Percentiles rank a stretch among this genome's conserved stretches.
These are phyloP conservation scores for Parapsyche elsis DNA, from an alignment of 1,140 invertebrate species.

Conservation along the genomic window DNA sequence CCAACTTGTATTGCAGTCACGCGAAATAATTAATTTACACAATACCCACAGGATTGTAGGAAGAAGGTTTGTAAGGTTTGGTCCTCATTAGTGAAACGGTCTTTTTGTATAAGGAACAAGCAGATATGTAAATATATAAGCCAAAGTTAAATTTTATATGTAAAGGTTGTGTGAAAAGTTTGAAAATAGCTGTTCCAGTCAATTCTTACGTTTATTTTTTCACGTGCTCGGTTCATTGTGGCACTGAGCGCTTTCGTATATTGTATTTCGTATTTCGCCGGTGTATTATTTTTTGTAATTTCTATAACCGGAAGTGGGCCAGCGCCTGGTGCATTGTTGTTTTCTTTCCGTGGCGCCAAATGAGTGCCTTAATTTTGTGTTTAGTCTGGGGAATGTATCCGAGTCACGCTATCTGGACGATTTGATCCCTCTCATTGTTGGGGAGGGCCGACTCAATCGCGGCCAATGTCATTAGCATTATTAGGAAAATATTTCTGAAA, in stretches of 20 bases:
- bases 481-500: constrained; percentile 15
- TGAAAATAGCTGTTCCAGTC: no score
- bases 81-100: no score
- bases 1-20: no score
- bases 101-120: no score
- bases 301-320: constrained; percentile 1
- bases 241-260: not conserved
- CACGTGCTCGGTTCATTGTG: not conserved
- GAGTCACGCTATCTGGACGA: constrained; percentile 17
- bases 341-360: not conserved
- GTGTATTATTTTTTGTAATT: not conserved
- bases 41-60: no score
- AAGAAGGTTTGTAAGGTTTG: no score
- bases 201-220: no score
- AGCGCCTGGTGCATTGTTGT: not conserved
- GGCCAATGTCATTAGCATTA: constrained; percentile 25
- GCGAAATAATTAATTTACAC: no score
- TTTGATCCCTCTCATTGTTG: constrained; percentile 29
- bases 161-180: no score
- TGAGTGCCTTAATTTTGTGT: constrained; percentile 28
- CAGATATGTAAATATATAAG: no score
- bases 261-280: not conserved
- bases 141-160: no score
- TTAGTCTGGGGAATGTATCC: constrained; percentile 11
- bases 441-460: not conserved